Conservation (phyloP, 2,797 vertebrate species). For the Microctenopoma stevenorrisi region DNA sequence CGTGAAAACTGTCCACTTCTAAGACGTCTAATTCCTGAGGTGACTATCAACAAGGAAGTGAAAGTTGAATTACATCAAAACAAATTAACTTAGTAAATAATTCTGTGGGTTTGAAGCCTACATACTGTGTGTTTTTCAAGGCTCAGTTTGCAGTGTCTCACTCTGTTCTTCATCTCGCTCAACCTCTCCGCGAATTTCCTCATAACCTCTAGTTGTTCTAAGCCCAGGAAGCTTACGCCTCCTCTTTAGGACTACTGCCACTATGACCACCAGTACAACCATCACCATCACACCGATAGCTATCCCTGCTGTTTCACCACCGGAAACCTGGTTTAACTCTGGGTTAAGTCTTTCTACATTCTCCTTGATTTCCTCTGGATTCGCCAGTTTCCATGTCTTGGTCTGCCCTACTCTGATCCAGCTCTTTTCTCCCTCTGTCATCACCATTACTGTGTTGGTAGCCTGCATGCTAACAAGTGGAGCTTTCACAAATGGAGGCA, state of each 20-base stretch:
- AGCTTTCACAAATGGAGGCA: slow-evolving; percentile 87
- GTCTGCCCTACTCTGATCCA: slow-evolving; percentile 87
- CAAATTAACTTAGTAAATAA: background rate
- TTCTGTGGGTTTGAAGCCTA: background rate
- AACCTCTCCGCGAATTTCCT: slow-evolving; percentile 42
- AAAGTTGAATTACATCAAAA: background rate
- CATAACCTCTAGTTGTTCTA: slow-evolving; percentile 48
- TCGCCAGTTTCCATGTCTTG: slow-evolving; percentile 84
- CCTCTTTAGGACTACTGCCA: slow-evolving; percentile 62
- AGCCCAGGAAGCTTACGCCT: slow-evolving; percentile 39
- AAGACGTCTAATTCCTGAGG: background rate
- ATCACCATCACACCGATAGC: slow-evolving; percentile 70
- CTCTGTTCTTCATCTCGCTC: slow-evolving; percentile 9
- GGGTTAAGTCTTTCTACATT: slow-evolving; percentile 32
- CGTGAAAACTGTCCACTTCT: rapidly evolving
- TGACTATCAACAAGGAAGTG: background rate
- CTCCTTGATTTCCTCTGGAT: slow-evolving; percentile 69
- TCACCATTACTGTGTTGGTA: slow-evolving; percentile 87
- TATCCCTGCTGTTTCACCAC: slow-evolving; percentile 68
- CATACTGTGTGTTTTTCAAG: slow-evolving; percentile 7
- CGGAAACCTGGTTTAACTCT: slow-evolving; percentile 51
- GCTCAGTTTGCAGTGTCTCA: slow-evolving; percentile 25
- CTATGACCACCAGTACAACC: slow-evolving; percentile 60
- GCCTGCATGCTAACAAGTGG: slow-evolving; percentile 79
- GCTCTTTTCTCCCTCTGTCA: slow-evolving; percentile 76